Base-by-base conservation (phyloP, 2,888 invertebrate genomes). In the Podotricha telesiphe region DNA sequence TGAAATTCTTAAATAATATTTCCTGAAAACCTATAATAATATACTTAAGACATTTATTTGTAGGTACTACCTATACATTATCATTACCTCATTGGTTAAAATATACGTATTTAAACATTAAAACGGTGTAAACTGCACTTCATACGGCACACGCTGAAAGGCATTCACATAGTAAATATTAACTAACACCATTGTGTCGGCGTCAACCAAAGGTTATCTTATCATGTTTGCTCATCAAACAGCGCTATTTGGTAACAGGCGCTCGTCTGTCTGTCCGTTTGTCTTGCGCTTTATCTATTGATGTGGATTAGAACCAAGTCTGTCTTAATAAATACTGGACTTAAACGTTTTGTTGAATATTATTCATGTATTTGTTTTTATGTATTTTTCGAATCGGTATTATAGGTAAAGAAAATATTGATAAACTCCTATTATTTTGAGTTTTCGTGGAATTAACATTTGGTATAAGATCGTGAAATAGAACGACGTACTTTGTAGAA, bases 161-260 rank as follows among this genome's bases (percentile, higher is more conserved):
- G 91, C 84, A 91, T 91, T 87, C 89, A 83, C 82, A 83, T 79
- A 78, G 81, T 86, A 87, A 92, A 91, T 91, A 91, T 92, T 92
- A 83, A 88, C 80, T 82, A 73, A 82, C 77, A 81, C 79, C 86
- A 91, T 92, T 92, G 92, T 91, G 92, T 86, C 91, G 92, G 91
- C 89, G 80, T 84, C 79, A 83, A 82, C 85, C 83, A 91, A 91
- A 90, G 88, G 87, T 87, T 88, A 90, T 89, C 92, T 93, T 92
- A 93, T 93, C 92, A 89, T 91, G 84, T 92, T 91, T 91, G 89
- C 83, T 81, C 82, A 78, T 74, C 86, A 90, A 88, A 91, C 86
- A 90, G 78, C 79, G 77, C 76, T 88, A 85, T 89, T 89, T 89
- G 86, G 84, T 83, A 89, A 88, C 86, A 86, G 89, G 90, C 91